Evolutionary conservation across 2,797 vertebrate genomes (phyloP), one percentile per base, ranked within the genome.

Genomic region (Cyprinodon diabolis): DNA sequence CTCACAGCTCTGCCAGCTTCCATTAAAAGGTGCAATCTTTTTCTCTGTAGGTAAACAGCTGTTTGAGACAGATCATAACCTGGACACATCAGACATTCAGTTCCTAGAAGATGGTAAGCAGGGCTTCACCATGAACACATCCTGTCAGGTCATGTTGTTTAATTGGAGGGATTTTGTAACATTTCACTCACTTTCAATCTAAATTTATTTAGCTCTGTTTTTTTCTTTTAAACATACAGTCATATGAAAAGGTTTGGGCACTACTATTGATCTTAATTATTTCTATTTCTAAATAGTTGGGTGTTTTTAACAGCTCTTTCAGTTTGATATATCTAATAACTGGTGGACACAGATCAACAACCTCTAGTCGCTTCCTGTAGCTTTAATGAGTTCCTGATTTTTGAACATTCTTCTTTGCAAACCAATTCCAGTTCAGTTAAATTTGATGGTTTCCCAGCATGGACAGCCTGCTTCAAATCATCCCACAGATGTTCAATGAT

Each of bases 11-110:
- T 62, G 58, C 15, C 17, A 40, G 4, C 35, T 2, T 8, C 15
- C 10, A 56, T 13, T 35, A 68, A 30, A 49, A 10, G 13, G 19
- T 68, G 35, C 45, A 0, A 52, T 77, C 1, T 68, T 43, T 76
- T 37, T 78, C 56, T 90, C 17, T 83, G 56, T 88, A 99, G 98
- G 97, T 80, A 99, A 99, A 92, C 96, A 99, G 81, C 93, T 99
- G 4, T 99, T 99, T 95, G 98, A 99, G 94, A 97, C 60, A 71
- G 98, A 99, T 94, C 97, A 97, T 91, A 98, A 99, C 90, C 96
- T 99, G 74, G 97, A 99, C 90, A 99, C 97, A 0, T 99, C 98
- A 48, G 98, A 99, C 81, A 99, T 99, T 74, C 96, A 98, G 91
- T 99, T 99, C 90, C 93, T 99, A 68, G 98, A 99, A 89, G 98